Evolutionary conservation across 2,888 invertebrate genomes (phyloP), one percentile per base, ranked within the genome.

Genomic region (Lasioglossum lativentre): DNA sequence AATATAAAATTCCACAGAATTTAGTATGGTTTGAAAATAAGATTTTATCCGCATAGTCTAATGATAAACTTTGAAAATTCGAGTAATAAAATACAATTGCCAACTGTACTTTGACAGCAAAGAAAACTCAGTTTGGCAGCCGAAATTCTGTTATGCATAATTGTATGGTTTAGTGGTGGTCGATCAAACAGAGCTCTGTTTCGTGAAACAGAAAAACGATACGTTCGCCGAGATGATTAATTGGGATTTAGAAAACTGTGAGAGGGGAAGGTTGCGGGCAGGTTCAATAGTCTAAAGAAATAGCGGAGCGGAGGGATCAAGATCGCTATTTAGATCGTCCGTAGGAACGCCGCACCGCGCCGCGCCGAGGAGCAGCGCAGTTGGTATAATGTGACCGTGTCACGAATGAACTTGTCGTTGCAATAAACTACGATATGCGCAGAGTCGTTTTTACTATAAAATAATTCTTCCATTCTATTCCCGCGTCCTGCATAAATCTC

Each of bases 201-300:
- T 63, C 6, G 27, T 0, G 63, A 6, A 5, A 30, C 16, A 5
- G 27, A 27, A 19, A 63, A 59, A 63, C 12, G 59, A 59, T 19
- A 30, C 42, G 45, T 34, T 79, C 76, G 27, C 52, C 52, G 27
- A 38, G 40, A 79, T 12, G 73, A 80, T 83, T 80, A 83, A 80
- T 76, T 34, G 59, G 76, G 63, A 73, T 47, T 80, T 70, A 66
- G 47, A 70, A 86, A 86, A 68, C 70, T 52, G 70, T 40, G 52
- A 59, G n/a, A 75, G 82, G 23, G 77, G 75, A 81, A 86, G 75
- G 83, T 80, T 80, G 81, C 81, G 66, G 72, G 27, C 78, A 75
- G 59, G 89, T 89, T 89, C 89, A 86, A 87, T 59, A 88, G 80
- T 87, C 83, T 80, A 63, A 47, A 34, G 70, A 14, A 59, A 72